Percentiles rank a stretch among this genome's conserved stretches.
Evolutionary conservation across 1,140 invertebrate genomes (phyloP).

Genomic region (Drosophila tani): DNA sequence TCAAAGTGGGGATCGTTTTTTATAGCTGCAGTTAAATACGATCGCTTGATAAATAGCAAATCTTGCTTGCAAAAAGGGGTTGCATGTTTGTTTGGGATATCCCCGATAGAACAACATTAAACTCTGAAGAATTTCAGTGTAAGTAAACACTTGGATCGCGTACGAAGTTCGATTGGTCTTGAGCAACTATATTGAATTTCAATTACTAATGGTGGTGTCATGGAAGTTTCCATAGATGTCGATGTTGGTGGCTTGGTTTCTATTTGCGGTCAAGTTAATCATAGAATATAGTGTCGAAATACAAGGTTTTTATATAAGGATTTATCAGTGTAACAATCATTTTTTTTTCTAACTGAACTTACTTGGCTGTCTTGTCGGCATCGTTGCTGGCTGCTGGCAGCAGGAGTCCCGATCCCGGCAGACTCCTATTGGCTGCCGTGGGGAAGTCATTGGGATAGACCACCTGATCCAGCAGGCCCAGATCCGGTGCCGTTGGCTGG

Average conservation of each 20-base stretch:
- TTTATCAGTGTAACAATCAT: no score
- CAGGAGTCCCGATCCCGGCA: slow-evolving; percentile 74
- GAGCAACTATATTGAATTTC: slow-evolving; percentile 1
- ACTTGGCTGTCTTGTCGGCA: slow-evolving; percentile 60
- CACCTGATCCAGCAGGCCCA: slow-evolving; percentile 75
- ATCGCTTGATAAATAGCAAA: slow-evolving; percentile 19
- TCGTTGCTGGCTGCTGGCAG: slow-evolving; percentile 58
- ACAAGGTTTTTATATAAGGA: neutral
- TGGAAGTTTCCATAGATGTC: slow-evolving; percentile 3
- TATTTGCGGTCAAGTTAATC: neutral
- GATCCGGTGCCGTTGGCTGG: slow-evolving; percentile 75
- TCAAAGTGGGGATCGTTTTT: slow-evolving; percentile 25
- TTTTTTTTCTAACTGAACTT: slow-evolving; percentile 3
- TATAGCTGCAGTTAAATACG: slow-evolving; percentile 12
- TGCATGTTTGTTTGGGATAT: slow-evolving; percentile 25
- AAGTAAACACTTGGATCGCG: neutral
- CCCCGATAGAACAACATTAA: neutral
- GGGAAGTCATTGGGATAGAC: slow-evolving; percentile 85
- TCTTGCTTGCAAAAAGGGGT: neutral
- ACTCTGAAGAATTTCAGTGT: neutral
- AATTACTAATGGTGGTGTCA: slow-evolving; percentile 1
- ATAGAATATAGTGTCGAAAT: neutral
- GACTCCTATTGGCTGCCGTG: slow-evolving; percentile 67
- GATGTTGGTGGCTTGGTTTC: neutral
- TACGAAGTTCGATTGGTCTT: neutral